Base-by-base conservation (phyloP, 2,797 vertebrate genomes). In the Morus bassanus region DNA sequence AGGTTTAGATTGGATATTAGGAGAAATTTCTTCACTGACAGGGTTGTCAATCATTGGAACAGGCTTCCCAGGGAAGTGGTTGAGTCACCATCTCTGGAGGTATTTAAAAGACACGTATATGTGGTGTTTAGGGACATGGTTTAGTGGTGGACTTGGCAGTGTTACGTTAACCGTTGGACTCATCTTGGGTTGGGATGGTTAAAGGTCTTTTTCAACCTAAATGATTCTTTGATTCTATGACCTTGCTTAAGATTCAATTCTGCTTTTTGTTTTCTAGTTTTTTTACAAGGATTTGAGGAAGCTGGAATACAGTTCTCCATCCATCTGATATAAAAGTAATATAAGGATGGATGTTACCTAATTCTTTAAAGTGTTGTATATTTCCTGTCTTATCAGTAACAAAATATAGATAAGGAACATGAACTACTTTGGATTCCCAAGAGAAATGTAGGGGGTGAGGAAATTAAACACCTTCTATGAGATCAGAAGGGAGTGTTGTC, bases 401-500 rank as follows among this genome's bases (percentile, higher is more conserved):
- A 54, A 88, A 76, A 63, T 48, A 59, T 3, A 61, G 48, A 37
- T 68, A 53, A 85, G 37, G 25, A 91, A 19, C 2, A 10, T 7
- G n/a, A 70, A 11, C 28, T 59, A 33, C 6, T 3, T 6, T 64
- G n/a, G 13, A 50, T 50, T 80, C 18, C n/a, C 30, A 50, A 67
- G 61, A 57, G 50, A 90, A 93, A 72, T 2, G 9, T 24, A 88
- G 35, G 33, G 65, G 9, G 24, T 54, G 30, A 50, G 43, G 48
- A 88, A 86, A 15, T 61, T 81, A 39, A 90, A 57, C 27, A 45
- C 14, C 16, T 85, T 59, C 23, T 72, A 11, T 37, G 30, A 54
- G 48, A 35, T 50, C 35, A 76, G 64, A 86, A 75, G 27, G 13
- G 11, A 45, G 2, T 0, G 0, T 12, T 86, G 27, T 43, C 56